phyloP scores from a whole-genome alignment of 2,113 vertebrate genomes.

The Stegostoma tigrinum region DNA sequence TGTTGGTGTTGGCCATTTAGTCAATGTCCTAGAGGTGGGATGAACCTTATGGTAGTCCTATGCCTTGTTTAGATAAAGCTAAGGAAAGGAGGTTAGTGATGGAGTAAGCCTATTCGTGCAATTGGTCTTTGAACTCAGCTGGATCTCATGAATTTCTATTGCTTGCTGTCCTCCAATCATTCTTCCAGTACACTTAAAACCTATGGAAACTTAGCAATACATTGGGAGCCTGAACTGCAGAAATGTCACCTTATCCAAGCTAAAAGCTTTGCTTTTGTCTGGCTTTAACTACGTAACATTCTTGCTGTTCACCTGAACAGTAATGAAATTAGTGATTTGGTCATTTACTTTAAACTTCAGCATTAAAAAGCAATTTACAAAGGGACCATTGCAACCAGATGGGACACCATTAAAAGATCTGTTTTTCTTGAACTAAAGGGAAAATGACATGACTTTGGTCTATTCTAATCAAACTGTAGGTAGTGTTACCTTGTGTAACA shows the following conservation, averaged over 20 bases:
- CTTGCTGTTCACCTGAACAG: background rate
- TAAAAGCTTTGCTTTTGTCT: background rate
- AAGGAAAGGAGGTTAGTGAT: background rate
- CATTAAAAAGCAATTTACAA: background rate
- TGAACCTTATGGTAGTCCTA: background rate
- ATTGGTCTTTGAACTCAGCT: background rate
- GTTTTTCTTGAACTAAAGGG: background rate
- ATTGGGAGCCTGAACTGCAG: background rate
- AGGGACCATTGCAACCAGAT: background rate
- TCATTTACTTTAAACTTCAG: background rate
- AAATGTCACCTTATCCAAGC: background rate
- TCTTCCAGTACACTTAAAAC: background rate
- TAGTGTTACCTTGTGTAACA: background rate
- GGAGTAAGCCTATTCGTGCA: background rate
- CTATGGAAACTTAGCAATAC: background rate
- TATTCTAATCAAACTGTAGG: background rate
- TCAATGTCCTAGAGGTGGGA: background rate
- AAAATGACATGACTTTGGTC: background rate
- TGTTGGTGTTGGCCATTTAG: background rate
- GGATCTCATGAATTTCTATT: background rate
- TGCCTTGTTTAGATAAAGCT: background rate
- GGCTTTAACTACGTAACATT: background rate
- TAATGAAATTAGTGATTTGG: background rate
- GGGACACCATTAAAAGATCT: background rate
- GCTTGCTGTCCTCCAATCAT: background rate